Percentiles rank a stretch among this genome's conserved stretches.
These are phyloP conservation scores for Somateria mollissima DNA, from an alignment of 2,797 vertebrate genomes.

Conservation along the genomic window DNA sequence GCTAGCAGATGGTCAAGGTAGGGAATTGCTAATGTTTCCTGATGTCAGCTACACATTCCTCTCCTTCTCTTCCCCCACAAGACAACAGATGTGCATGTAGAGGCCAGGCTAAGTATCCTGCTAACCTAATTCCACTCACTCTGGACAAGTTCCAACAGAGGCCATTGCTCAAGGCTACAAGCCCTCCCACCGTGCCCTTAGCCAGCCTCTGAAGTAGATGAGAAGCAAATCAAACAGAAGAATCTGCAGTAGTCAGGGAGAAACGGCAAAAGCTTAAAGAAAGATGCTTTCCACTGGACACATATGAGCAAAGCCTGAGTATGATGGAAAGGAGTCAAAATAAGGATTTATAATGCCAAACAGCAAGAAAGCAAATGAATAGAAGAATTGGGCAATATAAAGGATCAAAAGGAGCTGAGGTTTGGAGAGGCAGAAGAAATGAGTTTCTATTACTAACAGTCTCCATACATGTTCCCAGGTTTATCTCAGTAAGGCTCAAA, in stretches of 20 bases:
- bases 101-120: background rate
- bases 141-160: background rate
- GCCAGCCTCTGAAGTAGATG: background rate
- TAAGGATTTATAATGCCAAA: background rate
- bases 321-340: background rate
- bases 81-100: background rate
- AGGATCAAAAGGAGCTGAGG: background rate
- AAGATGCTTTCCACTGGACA: background rate
- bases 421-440: background rate
- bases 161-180: background rate
- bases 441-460: background rate
- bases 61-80: background rate
- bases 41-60: rapidly evolving
- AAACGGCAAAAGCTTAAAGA: background rate
- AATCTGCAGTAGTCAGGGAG: background rate
- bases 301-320: background rate
- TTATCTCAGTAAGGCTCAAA: background rate
- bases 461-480: background rate
- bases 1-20: conserved; percentile 92
- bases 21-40: background rate
- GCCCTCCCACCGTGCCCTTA: background rate
- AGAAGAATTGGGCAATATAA: background rate
- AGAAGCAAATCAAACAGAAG: background rate
- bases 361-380: background rate
- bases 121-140: background rate